These are phyloP conservation scores for Phrynocephalus vlangalii DNA, from an alignment of 2,797 vertebrate genomes.

Conservation along the genomic window DNA sequence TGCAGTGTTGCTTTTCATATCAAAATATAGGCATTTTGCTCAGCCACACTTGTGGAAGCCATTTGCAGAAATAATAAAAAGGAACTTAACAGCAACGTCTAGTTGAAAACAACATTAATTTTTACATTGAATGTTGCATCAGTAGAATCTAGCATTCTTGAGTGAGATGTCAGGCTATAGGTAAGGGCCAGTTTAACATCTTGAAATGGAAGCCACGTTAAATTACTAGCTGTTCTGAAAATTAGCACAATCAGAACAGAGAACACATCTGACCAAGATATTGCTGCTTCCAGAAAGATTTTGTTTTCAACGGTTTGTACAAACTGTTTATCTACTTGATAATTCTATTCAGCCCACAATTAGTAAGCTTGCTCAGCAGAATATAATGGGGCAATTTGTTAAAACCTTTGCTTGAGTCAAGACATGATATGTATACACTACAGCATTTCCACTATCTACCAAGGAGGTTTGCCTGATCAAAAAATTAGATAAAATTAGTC, in stretches of 20 bases:
- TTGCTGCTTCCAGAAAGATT: background rate
- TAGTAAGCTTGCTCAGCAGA: no score
- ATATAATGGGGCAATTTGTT: no score
- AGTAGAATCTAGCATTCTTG: background rate
- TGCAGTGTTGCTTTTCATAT: slow-evolving; percentile 39
- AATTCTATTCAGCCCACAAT: no score
- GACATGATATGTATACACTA: no score
- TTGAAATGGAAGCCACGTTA: background rate
- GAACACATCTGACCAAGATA: background rate
- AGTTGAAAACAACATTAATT: no score
- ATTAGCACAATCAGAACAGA: background rate
- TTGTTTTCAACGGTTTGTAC: no score
- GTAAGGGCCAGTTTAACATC: background rate
- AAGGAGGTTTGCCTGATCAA: no score
- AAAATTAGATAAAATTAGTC: no score
- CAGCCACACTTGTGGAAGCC: background rate
- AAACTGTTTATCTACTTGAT: no score
- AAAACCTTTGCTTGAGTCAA: no score
- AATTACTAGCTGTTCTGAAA: background rate
- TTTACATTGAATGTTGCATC: no score
- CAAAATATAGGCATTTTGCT: slow-evolving; percentile 37
- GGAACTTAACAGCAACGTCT: background rate
- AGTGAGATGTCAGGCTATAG: background rate
- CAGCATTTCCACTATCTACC: no score
- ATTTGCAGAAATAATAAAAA: slow-evolving; percentile 25